Evolutionary conservation across 2,888 invertebrate species (phyloP), one percentile per base, ranked within the genome.

Genomic region (Fabriciana adippe): DNA sequence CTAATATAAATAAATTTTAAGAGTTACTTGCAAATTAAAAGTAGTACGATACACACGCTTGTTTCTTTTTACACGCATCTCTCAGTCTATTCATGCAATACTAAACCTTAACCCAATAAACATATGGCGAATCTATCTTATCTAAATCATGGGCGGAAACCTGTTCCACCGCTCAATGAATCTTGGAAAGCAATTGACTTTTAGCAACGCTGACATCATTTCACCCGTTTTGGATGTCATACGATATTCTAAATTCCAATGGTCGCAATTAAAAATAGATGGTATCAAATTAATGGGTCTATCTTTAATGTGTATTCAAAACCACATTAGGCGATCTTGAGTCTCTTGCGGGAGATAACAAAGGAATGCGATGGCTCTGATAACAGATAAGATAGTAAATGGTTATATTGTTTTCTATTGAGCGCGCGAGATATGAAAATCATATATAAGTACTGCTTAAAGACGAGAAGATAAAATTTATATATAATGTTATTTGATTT

Each of bases 351-450:
- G 73, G 66, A 85, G 89, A 89, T 89, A 89, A 84, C 79, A 76
- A 77, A 76, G 90, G 89, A 85, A 90, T 89, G 87, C 81, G 87
- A 89, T 87, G 79, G 76, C 77, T 59, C 72, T 81, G 89, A 89
- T 89, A 67, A 67, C 66, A 83, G 89, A 90, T 90, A 90, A 85
- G 78, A 82, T 80, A 86, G 83, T 84, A 47, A 83, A 77, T 74
- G 76, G 79, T 77, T 80, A 81, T 88, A 89, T 88, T 84, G 85
- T 84, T 84, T 82, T 78, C 81, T 86, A 85, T 87, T 81, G 84
- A 82, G 83, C 81, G 83, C 83, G 82, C 83, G 79, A 65, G 66
- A 73, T 73, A 72, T 55, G 63, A 71, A 67, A 64, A 68, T 72
- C 67, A 67, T 72, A 65, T 56, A 67, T 59, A 54, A 69, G 61